Percentiles rank a stretch among this genome's conserved stretches.
phyloP scores from a whole-genome alignment of 2,888 invertebrate species.

The Pseudococcus longispinus region DNA sequence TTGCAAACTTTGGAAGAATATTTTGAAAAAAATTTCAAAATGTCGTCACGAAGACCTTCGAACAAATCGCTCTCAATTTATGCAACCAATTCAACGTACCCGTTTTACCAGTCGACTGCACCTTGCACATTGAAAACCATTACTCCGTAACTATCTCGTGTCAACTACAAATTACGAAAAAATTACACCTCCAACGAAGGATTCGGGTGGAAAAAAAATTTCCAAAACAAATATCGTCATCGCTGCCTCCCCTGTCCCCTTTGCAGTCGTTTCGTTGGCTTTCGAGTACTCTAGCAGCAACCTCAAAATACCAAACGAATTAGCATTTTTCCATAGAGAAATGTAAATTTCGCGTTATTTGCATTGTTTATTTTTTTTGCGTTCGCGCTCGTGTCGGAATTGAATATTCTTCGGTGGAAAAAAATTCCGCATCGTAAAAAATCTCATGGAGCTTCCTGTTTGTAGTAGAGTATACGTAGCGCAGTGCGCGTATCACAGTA shows the following conservation, averaged over 20 bases:
- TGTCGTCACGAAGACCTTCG: too few species aligned
- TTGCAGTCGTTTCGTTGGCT: not conserved
- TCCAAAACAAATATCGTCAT: not conserved
- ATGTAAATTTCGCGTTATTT: constrained; percentile 44
- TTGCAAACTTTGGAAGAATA: too few species aligned
- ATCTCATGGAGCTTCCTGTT: not conserved
- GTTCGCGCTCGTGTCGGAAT: not conserved
- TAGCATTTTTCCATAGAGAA: constrained; percentile 22
- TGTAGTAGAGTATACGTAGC: not conserved
- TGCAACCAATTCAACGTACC: not conserved
- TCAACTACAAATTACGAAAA: constrained; percentile 17
- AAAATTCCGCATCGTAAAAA: constrained; percentile 19
- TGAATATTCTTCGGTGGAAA: constrained; percentile 8
- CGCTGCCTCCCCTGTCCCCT: not conserved
- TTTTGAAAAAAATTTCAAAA: too few species aligned
- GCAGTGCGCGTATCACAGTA: not conserved
- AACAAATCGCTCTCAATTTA: not conserved
- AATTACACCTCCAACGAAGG: not conserved
- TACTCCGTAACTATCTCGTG: not conserved
- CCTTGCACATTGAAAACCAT: not conserved
- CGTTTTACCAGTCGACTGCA: not conserved
- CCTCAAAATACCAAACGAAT: constrained; percentile 27
- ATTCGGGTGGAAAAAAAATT: not conserved
- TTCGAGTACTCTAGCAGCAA: not conserved
- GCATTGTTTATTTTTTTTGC: constrained; percentile 25